These are phyloP conservation scores for Euplexia lucipara DNA, from an alignment of 2,888 invertebrate species.

Conservation along the genomic window DNA sequence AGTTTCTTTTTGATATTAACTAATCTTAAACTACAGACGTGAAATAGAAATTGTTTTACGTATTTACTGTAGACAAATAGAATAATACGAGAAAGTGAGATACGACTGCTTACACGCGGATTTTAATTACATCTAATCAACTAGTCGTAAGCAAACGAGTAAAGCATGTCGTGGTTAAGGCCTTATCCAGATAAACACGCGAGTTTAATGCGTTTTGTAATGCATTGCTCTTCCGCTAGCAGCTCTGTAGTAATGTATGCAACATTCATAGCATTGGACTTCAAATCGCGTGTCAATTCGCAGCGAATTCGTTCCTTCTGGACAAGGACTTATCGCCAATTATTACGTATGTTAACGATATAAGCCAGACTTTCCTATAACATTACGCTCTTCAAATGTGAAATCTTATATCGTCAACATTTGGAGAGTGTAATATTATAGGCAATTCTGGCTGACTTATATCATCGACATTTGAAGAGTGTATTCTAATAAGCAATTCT, in stretches of 20 bases:
- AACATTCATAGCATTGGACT: too few relatives aligned
- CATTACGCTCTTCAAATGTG: too few relatives aligned
- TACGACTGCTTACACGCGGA: constrained; percentile 13
- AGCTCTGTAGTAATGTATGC: too few relatives aligned
- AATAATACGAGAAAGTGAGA: constrained; percentile 38
- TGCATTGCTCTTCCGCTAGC: too few relatives aligned
- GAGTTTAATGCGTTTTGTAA: too few relatives aligned
- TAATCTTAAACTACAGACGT: neutral
- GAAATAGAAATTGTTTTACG: constrained; percentile 15
- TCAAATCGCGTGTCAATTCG: too few relatives aligned
- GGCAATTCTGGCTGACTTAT: too few relatives aligned
- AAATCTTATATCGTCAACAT: too few relatives aligned
- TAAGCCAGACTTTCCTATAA: too few relatives aligned
- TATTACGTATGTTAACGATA: neutral
- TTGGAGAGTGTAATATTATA: too few relatives aligned
- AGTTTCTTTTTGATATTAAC: constrained; percentile 3
- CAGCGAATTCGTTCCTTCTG: too few relatives aligned
- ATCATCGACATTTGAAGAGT: neutral
- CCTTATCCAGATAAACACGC: too few relatives aligned
- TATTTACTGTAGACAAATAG: constrained; percentile 9
- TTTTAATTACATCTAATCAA: constrained; percentile 38
- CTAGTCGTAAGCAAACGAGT: constrained; percentile 2
- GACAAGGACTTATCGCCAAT: constrained; percentile 7
- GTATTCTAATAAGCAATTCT: neutral
- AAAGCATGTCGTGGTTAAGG: constrained; percentile 11